A percentile compares a stretch with the other conserved stretches of the same genome.
Conservation (phyloP, 1,140 invertebrate genomes). For the Daktulosphaira vitifoliae region DNA sequence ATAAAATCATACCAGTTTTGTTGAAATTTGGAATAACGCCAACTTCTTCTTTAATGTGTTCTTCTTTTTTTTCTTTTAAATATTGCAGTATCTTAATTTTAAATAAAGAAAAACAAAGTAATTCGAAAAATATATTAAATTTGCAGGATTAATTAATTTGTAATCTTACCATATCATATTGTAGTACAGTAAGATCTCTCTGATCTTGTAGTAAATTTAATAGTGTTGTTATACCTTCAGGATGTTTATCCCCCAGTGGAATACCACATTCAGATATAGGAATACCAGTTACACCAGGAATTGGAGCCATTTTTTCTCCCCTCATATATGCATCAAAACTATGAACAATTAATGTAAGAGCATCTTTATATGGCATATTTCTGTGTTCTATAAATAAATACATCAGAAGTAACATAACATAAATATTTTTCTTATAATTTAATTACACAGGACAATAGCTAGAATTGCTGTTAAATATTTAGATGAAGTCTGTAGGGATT, state of each 20-base stretch:
- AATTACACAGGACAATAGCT: background rate
- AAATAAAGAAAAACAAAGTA: background rate
- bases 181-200: conserved; percentile 63
- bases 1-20: conserved; percentile 22
- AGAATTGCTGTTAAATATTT: no score
- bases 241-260: conserved; percentile 46
- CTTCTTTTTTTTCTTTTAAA: conserved; percentile 29
- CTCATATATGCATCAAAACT: conserved; percentile 72
- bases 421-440: no score
- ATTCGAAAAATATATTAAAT: no score
- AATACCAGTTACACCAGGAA: conserved; percentile 29
- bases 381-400: conserved; percentile 64
- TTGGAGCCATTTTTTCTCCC: conserved; percentile 46
- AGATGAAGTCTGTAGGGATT: no score
- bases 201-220: conserved; percentile 72
- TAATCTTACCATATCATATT: conserved; percentile 61
- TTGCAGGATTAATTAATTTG: no score
- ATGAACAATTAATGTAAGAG: conserved; percentile 63
- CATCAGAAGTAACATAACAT: background rate
- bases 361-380: conserved; percentile 90
- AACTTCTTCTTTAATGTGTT: conserved; percentile 30
- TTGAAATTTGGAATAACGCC: background rate
- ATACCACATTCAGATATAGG: conserved; percentile 35
- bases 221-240: conserved; percentile 60
- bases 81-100: conserved; percentile 7